Evolutionary conservation across 1,140 invertebrate species (phyloP).

Genomic region (Melipona quadrifasciata): DNA sequence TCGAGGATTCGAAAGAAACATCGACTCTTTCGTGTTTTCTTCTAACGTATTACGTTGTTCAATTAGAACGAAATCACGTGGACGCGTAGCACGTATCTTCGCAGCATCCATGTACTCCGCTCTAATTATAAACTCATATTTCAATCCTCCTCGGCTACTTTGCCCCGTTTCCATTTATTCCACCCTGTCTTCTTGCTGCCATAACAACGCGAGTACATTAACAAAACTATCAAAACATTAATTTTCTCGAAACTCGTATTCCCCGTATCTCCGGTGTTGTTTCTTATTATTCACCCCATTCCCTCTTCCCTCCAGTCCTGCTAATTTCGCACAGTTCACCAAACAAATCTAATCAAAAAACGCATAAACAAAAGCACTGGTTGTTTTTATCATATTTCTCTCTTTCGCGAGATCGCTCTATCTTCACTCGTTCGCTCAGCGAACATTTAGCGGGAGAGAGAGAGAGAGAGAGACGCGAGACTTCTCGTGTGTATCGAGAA

Average conservation of each 20-base stretch:
- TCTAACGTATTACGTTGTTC: too few species aligned
- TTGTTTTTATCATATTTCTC: background rate
- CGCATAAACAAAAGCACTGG: background rate
- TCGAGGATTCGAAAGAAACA: too few species aligned
- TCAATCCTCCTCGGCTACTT: background rate
- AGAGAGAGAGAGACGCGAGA: too few species aligned
- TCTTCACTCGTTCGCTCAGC: background rate
- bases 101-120: background rate
- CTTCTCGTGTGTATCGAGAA: constrained; percentile 12
- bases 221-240: background rate
- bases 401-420: background rate
- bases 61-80: too few species aligned
- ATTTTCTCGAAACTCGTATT: background rate
- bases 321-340: background rate
- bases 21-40: too few species aligned
- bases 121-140: background rate
- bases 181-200: background rate
- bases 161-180: background rate
- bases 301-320: background rate
- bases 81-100: background rate
- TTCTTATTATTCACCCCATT: too few species aligned
- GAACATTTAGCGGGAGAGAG: background rate
- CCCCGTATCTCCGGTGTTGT: background rate
- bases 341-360: background rate
- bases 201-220: background rate